Evolutionary conservation across 2,797 vertebrate genomes (phyloP).

Genomic region (Etheostoma nigrum): DNA sequence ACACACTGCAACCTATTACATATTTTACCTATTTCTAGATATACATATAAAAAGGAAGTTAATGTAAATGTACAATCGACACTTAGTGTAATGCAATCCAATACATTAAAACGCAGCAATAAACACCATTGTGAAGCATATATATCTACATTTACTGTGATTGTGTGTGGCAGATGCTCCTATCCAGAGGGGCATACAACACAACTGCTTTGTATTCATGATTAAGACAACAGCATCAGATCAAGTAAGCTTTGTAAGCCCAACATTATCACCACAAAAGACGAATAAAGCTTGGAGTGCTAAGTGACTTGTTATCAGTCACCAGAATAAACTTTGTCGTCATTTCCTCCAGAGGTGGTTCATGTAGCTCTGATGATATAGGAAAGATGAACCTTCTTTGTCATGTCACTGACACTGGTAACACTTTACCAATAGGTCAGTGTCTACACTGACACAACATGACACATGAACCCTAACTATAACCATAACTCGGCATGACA

Average conservation of each 20-base stretch:
- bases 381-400: neutral
- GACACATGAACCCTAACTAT: too few species aligned
- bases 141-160: conserved; percentile 66
- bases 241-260: conserved; percentile 25
- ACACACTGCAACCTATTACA: neutral
- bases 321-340: conserved; percentile 7
- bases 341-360: neutral
- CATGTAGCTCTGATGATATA: neutral
- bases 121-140: conserved; percentile 44
- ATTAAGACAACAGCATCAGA: conserved; percentile 51
- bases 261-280: conserved; percentile 17
- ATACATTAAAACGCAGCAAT: conserved; percentile 15
- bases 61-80: neutral
- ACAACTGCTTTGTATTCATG: conserved; percentile 67
- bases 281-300: conserved; percentile 14
- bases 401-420: neutral
- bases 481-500: too few species aligned
- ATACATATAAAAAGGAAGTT: neutral
- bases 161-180: conserved; percentile 66
- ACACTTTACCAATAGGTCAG: too few species aligned
- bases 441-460: too few species aligned
- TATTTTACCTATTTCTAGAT: neutral
- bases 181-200: conserved; percentile 52
- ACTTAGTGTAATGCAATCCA: conserved; percentile 16
- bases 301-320: conserved; percentile 3